Conservation (phyloP, 2,113 vertebrate species). For the Arvicanthis niloticus region DNA sequence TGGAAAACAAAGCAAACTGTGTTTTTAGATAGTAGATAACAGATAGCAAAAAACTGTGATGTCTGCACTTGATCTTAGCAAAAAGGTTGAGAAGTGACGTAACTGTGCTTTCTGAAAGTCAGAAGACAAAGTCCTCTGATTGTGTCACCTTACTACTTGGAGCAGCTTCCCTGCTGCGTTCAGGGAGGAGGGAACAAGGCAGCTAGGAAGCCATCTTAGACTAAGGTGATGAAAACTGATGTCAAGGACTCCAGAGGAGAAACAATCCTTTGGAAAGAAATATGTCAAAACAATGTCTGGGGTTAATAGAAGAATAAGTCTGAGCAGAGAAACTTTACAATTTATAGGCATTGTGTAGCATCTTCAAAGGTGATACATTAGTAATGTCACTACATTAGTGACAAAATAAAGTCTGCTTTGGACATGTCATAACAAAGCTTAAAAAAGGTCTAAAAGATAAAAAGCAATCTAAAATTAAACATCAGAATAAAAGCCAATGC, state of each 20-base stretch:
- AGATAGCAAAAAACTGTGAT: neutral
- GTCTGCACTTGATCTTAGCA: neutral
- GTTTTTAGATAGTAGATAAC: neutral
- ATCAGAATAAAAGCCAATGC: conserved; percentile 5
- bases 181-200: neutral
- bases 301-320: neutral
- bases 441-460: conserved; percentile 12
- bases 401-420: neutral
- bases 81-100: neutral
- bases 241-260: neutral
- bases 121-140: neutral
- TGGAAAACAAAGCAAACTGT: neutral
- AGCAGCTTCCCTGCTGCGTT: neutral
- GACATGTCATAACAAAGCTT: neutral
- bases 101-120: neutral
- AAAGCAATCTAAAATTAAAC: neutral
- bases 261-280: neutral
- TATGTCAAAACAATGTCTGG: neutral
- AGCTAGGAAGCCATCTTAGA: neutral
- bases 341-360: neutral
- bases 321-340: neutral
- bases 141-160: neutral
- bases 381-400: neutral
- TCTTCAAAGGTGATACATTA: neutral
- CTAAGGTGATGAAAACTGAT: neutral